A percentile compares a stretch with the other conserved stretches of the same genome.
These are phyloP conservation scores for Tanaodytes sp. DNA, from an alignment of 2,888 invertebrate genomes.

Conservation along the genomic window DNA sequence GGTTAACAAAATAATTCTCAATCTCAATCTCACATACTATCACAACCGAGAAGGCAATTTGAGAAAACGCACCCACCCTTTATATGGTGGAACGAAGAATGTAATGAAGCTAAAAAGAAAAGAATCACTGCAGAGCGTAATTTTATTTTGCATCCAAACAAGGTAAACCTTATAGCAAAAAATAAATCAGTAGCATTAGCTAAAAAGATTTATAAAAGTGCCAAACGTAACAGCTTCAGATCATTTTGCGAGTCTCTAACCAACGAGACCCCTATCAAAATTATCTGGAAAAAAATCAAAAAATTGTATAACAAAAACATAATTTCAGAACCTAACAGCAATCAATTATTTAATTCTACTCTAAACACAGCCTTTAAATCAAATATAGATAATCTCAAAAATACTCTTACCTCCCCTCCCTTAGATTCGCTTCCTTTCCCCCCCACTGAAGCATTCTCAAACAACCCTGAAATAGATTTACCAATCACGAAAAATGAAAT, in stretches of 20 bases:
- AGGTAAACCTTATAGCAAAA: background rate
- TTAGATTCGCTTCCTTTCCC: background rate
- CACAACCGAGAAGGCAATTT: no score
- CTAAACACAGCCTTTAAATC: background rate
- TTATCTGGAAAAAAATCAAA: constrained; percentile 21
- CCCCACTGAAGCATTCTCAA: background rate
- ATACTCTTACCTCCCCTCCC: background rate
- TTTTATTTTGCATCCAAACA: constrained; percentile 1
- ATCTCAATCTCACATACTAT: no score
- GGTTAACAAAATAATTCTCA: no score
- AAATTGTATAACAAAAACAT: constrained; percentile 26
- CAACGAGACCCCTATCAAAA: background rate
- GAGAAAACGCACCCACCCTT: no score
- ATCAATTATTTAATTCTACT: background rate
- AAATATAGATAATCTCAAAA: background rate
- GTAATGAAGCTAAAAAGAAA: constrained; percentile 4
- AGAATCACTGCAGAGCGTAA: constrained; percentile 8
- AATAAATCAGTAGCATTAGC: constrained; percentile 7
- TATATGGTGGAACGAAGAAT: constrained; percentile 16
- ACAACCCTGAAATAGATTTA: background rate
- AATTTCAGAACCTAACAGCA: background rate
- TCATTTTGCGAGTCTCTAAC: background rate
- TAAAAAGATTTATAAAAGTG: constrained; percentile 1
- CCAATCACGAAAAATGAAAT: constrained; percentile 5
- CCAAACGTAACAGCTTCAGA: constrained; percentile 5